phyloP scores from a whole-genome alignment of 2,113 vertebrate genomes.

The Cyanocitta stelleri region DNA sequence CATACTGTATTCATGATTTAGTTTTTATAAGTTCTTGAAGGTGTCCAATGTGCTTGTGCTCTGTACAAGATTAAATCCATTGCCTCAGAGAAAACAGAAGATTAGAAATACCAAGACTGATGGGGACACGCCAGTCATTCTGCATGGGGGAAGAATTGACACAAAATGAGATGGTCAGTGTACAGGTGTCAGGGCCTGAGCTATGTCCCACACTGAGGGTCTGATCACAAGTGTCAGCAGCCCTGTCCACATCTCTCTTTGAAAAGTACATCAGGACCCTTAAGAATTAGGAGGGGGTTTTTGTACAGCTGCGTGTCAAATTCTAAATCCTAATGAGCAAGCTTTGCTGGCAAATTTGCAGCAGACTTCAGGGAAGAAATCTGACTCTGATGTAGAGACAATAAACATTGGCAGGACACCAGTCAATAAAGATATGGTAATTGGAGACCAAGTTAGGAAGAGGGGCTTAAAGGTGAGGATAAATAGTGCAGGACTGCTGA shows the following conservation, averaged over 20 bases:
- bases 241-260: not conserved
- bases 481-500: not conserved
- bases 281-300: not conserved
- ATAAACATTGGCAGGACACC: not conserved
- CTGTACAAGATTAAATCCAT: not conserved
- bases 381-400: not conserved
- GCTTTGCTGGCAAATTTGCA: not conserved
- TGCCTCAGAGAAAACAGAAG: not conserved
- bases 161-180: not conserved
- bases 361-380: not conserved
- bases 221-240: not conserved
- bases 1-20: not conserved
- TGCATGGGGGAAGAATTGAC: not conserved
- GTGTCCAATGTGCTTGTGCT: not conserved
- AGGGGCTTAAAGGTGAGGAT: not conserved
- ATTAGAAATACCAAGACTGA: not conserved
- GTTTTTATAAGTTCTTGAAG: not conserved
- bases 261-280: not conserved
- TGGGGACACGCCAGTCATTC: not conserved
- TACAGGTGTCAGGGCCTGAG: not conserved
- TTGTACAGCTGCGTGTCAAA: not conserved
- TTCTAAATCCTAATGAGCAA: not conserved
- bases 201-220: not conserved
- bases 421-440: not conserved
- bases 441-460: not conserved